Evolutionary conservation across 1,140 invertebrate species (phyloP).

Genomic region (Hylyphantes graminicola): DNA sequence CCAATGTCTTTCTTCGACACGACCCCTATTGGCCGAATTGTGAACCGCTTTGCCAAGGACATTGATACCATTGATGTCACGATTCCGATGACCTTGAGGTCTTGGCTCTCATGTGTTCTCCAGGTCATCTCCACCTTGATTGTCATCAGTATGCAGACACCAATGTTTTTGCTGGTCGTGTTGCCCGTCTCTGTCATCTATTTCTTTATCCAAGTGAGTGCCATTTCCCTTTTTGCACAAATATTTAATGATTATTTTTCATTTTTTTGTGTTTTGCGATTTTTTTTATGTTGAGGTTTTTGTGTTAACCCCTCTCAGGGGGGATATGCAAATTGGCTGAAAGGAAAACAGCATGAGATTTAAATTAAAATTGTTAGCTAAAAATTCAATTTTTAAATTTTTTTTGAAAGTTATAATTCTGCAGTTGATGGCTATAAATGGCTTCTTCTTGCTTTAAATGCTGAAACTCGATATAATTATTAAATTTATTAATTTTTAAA

Average conservation of each 20-base stretch:
- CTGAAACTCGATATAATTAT: no score
- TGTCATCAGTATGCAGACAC: slow-evolving; percentile 72
- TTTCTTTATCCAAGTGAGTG: slow-evolving; percentile 70
- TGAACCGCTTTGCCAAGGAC: slow-evolving; percentile 71
- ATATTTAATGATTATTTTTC: neutral
- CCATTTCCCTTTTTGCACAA: neutral
- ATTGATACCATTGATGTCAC: slow-evolving; percentile 68
- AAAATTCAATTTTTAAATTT: no score
- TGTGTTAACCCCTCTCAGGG: no score
- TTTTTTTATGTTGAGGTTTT: no score
- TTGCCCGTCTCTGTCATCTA: slow-evolving; percentile 73
- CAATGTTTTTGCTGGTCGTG: slow-evolving; percentile 71
- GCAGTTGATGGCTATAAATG: no score
- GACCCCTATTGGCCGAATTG: slow-evolving; percentile 69
- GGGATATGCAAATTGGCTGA: no score
- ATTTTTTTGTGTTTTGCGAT: no score
- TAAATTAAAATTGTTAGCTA: no score
- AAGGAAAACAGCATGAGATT: no score
- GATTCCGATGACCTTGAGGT: slow-evolving; percentile 66
- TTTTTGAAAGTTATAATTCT: no score
- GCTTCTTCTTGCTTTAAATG: no score
- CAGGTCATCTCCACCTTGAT: slow-evolving; percentile 70
- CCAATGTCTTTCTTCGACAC: slow-evolving; percentile 70
- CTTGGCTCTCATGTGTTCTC: slow-evolving; percentile 66
- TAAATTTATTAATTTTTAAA: no score